Evolutionary conservation across 1,140 invertebrate genomes (phyloP), one percentile per base, ranked within the genome.

Genomic region (Scaptomyza hsui): DNA sequence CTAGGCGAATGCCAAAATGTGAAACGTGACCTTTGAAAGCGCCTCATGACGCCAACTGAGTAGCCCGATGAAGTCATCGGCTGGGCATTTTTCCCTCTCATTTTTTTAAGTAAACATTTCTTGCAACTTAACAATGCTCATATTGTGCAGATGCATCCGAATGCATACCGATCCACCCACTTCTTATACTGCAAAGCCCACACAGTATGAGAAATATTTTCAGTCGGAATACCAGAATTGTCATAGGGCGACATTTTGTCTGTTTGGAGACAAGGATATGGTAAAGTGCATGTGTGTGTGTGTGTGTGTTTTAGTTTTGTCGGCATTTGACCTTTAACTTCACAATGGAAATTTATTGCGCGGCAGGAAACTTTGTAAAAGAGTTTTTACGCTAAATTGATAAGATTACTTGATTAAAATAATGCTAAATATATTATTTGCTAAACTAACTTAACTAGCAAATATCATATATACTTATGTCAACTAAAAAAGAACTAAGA

Each of bases 261-360:
- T 51, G 60, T 52, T 55, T 64, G 53, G 48, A 39, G 48, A 39
- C 35, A 56, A 41, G 61, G 39, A 61, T 45, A 70, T 39, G 19
- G 26, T 19, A 24, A 16, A 19, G 32, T 37, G n/a, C 18, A 15
- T 49, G 19, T 26, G 21, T 49, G 15, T 12, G 19, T 19, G 7
- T 39, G 47, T 45, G 45, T n/a, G 53, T 21, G 15, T 21, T 35
- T n/a, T 10, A 51, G 52, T n/a, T 44, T 69, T 65, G 67, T 32
- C 69, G 12, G 37, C 19, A 35, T 42, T 60, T 64, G 78, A 81
- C 78, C 78, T 81, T 81, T 81, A 81, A 81, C 78, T 69, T 69
- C 47, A 60, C 41, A 68, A 57, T 64, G 55, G n/a, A 48, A 60
- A 52, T 69, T 69, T 52, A 41, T 52, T 44, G 55, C 48, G 16